These are phyloP conservation scores for Cheiracanthium punctorium DNA, from an alignment of 2,888 invertebrate genomes.

Conservation along the genomic window DNA sequence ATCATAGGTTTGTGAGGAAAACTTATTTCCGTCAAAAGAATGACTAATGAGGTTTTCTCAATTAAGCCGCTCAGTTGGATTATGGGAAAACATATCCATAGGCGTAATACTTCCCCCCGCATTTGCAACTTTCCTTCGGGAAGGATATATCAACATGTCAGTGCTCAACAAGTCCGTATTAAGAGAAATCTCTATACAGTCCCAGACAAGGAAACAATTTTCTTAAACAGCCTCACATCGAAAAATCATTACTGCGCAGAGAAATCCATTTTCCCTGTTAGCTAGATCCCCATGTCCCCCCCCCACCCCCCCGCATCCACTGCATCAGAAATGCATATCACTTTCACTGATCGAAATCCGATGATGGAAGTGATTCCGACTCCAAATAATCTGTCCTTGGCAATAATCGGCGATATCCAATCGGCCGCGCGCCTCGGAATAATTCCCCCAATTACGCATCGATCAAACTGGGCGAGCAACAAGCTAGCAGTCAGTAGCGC, in stretches of 20 bases:
- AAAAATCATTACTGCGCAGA: conserved; percentile 14
- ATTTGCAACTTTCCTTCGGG: too few relatives aligned
- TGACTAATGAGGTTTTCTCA: too few relatives aligned
- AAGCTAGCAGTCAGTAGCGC: too few relatives aligned
- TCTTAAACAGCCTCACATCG: neutral
- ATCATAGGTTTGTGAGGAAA: too few relatives aligned
- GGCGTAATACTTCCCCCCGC: too few relatives aligned
- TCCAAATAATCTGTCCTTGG: neutral
- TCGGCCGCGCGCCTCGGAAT: conserved; percentile 54
- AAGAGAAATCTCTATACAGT: neutral
- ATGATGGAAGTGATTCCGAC: conserved; percentile 17
- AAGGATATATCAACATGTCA: neutral
- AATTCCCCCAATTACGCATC: conserved; percentile 67
- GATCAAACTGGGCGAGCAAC: conserved; percentile 23
- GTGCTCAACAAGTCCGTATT: neutral
- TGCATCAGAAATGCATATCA: neutral
- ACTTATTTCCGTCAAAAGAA: too few relatives aligned
- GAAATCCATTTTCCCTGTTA: neutral
- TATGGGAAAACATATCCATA: too few relatives aligned
- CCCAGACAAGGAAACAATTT: neutral
- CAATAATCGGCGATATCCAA: conserved; percentile 49
- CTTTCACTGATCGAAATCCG: conserved; percentile 19
- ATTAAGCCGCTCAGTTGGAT: too few relatives aligned
- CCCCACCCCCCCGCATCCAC: too few relatives aligned
- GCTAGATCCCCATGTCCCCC: neutral